Conservation (phyloP, 2,113 vertebrate species). For the Rhinolophus sinicus region DNA sequence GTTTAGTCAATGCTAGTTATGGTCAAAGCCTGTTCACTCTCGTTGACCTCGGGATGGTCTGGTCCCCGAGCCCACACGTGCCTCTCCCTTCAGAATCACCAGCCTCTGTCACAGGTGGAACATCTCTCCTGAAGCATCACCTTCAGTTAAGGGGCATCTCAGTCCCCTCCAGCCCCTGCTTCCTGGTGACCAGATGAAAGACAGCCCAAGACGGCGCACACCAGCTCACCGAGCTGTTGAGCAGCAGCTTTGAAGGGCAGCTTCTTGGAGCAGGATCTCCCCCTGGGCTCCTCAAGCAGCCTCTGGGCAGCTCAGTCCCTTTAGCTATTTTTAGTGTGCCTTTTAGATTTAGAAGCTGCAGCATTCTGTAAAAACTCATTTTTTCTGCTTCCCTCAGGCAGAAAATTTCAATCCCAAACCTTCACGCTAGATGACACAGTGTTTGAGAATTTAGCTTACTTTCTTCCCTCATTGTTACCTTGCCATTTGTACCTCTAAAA, state of each 20-base stretch:
- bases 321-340: constrained; percentile 10
- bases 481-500: neutral
- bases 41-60: neutral
- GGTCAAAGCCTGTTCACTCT: neutral
- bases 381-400: constrained; percentile 59
- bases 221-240: neutral
- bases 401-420: constrained; percentile 54
- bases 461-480: neutral
- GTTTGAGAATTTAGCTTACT: neutral
- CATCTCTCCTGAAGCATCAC: neutral
- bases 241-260: neutral
- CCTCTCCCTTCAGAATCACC: neutral
- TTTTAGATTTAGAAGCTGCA: constrained; percentile 40
- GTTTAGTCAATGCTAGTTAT: neutral
- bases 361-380: constrained; percentile 28
- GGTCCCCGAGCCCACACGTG: neutral
- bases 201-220: neutral
- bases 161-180: neutral
- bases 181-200: neutral
- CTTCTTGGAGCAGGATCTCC: neutral
- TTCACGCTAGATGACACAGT: neutral
- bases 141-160: neutral
- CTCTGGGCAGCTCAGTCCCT: neutral
- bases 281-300: neutral
- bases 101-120: neutral